Evolutionary conservation across 2,797 vertebrate species (phyloP).

Genomic region (Poeciliopsis infans): DNA sequence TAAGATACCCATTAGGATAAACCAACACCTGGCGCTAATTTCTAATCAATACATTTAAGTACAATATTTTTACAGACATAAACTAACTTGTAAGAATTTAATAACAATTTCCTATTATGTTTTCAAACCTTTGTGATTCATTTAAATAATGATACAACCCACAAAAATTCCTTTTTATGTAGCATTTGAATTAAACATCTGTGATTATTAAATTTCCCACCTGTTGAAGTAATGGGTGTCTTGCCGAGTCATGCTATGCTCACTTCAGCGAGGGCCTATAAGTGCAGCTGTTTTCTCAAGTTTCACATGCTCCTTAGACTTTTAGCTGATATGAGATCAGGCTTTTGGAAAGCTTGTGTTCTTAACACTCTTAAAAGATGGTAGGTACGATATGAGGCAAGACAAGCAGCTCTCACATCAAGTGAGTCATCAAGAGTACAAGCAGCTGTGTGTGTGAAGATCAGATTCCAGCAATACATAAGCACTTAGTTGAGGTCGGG

Average conservation of each 20-base stretch:
- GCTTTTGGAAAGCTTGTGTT: slow-evolving; percentile 50
- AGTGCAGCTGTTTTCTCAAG: slow-evolving; percentile 59
- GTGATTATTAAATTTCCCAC: slow-evolving; percentile 54
- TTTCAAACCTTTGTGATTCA: background rate
- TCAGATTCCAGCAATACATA: slow-evolving; percentile 42
- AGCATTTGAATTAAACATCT: slow-evolving; percentile 39
- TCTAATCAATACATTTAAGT: background rate
- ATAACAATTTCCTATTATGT: background rate
- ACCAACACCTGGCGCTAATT: background rate
- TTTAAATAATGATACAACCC: background rate
- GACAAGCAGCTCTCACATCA: slow-evolving; percentile 52
- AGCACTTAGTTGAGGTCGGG: slow-evolving; percentile 14
- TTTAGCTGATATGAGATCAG: slow-evolving; percentile 70
- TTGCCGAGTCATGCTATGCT: slow-evolving; percentile 55
- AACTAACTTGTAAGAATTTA: background rate
- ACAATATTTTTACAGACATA: background rate
- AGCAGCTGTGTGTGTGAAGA: slow-evolving; percentile 44
- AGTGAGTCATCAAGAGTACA: slow-evolving; percentile 73
- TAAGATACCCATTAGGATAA: background rate
- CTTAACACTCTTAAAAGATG: slow-evolving; percentile 53
- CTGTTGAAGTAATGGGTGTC: slow-evolving; percentile 46
- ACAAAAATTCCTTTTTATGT: background rate
- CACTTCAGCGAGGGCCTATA: slow-evolving; percentile 42
- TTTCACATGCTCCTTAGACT: slow-evolving; percentile 54
- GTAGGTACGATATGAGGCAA: slow-evolving; percentile 56